Base-by-base conservation (phyloP, 2,113 vertebrate genomes). In the Struthidea cinerea region DNA sequence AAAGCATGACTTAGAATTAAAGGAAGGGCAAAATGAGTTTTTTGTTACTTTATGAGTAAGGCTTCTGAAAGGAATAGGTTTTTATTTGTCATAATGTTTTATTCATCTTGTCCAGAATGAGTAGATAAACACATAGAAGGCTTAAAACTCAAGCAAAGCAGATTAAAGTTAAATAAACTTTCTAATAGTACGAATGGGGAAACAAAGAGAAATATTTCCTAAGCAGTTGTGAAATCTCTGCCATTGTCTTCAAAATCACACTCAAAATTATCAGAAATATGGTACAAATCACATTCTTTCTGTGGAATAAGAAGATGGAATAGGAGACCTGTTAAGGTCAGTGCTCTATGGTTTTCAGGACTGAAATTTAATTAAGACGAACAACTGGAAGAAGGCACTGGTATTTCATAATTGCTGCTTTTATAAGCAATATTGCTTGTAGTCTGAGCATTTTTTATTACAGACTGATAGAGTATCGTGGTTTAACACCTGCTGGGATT, bases 161-260 rank as follows among this genome's bases (percentile, higher is more conserved):
- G 16, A 46, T n/a, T n/a, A 89, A 78, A 18, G 12, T 52, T 78
- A 91, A 77, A 71, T 56, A 74, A 42, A 63, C 17, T 71, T 84
- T 84, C 18, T 74, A 52, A 50, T 24, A 63, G 15, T 20, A 64
- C 0, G 0, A 21, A 53, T 1, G 0, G 6, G 21, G 22, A 84
- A 83, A 44, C n/a, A 89, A 60, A 56, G 41, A 44, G 24, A 24
- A 30, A 23, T 0, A 2, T 80, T 73, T 92, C 44, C 10, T 71
- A 46, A 63, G 15, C 26, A 74, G 37, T 60, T 69, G 32, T 16
- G 35, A 81, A 65, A 20, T 55, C 28, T 87, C 16, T 41, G 33
- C 15, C 23, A 50, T 23, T 61, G 21, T 60, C 23, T 64, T 81
- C 73, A 20, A 77, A 69, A 76, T 59, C 13, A 55, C 30, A 55